Evolutionary conservation across 2,888 invertebrate genomes (phyloP), one percentile per base, ranked within the genome.

Genomic region (Unio pictorum): DNA sequence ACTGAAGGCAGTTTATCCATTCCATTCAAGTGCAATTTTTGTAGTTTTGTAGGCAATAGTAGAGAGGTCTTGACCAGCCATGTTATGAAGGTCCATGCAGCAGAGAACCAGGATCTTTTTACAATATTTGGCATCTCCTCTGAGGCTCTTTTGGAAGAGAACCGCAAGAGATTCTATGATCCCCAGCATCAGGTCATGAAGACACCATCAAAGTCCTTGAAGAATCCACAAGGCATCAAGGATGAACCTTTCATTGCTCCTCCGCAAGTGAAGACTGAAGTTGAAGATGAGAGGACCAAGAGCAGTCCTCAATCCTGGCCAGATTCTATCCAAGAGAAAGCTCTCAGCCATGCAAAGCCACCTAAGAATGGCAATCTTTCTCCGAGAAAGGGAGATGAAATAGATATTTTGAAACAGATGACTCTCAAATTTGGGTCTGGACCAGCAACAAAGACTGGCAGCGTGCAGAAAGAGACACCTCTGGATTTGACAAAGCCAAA

Each of bases 11-110:
- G 75, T 70, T 66, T 54, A 5, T 34, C 72, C 61, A 55, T 45
- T 66, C 71, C 76, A 26, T 69, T 80, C 57, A 87, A 87, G 71
- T 91, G 91, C 82, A 86, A 81, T 69, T 80, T 91, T 45, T 91
- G 91, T 79, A 86, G 87, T 57, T 91, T 89, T 74, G 72, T 76
- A 7, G 86, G 89, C 8, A 85, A 87, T 6, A 81, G 75, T 34
- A 76, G 80, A 7, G 89, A 90, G 56, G 75, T 82, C 20, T 88
- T 91, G 56, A 84, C 85, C 20, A 84, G 87, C 66, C 91, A 91
- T 76, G 83, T 91, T 73, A 75, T 90, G 65, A 81, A 84, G 72
- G 85, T 86, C 4, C 91, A 91, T 68, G 88, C 88, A 7, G 74
- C 84, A 2, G 90, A 90, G 63, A 88, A 88, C 66, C 86, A 87